These are phyloP conservation scores for Smutsia temminckii DNA, from an alignment of 2,797 vertebrate species.

Conservation along the genomic window DNA sequence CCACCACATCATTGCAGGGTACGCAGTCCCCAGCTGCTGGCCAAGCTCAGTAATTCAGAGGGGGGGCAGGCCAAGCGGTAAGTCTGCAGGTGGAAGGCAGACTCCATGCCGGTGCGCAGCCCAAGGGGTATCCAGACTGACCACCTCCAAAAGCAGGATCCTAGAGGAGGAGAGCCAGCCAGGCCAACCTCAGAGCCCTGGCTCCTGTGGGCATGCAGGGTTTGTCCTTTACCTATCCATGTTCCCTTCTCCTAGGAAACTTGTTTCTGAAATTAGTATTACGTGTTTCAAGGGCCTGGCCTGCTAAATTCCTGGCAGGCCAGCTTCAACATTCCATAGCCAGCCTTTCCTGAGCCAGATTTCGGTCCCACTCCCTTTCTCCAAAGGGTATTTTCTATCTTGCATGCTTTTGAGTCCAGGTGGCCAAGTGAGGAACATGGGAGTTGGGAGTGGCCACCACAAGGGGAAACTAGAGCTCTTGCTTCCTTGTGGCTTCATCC, in stretches of 20 bases:
- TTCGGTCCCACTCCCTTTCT: conserved; percentile 14
- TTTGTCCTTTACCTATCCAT: not conserved
- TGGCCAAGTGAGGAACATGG: not conserved
- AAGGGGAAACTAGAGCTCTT: not conserved
- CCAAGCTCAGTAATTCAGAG: not conserved
- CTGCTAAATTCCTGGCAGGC: conserved; percentile 33
- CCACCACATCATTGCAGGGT: not conserved
- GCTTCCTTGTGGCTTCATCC: not conserved
- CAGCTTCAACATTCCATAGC: conserved; percentile 59
- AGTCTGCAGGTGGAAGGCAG: not conserved
- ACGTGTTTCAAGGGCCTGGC: conserved; percentile 21
- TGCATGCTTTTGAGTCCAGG: conserved; percentile 34
- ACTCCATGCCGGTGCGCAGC: not conserved
- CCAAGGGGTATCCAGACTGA: not conserved
- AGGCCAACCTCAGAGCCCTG: not conserved
- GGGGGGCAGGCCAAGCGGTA: not conserved
- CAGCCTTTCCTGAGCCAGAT: conserved; percentile 33
- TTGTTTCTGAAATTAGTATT: conserved; percentile 32
- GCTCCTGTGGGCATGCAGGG: not conserved
- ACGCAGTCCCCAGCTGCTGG: not conserved
- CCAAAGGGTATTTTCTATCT: conserved; percentile 29
- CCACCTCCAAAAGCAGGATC: not conserved
- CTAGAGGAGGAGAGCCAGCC: not conserved
- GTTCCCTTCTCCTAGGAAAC: not conserved
- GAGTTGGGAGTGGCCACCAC: conserved; percentile 13